A percentile compares a stretch with the other conserved stretches of the same genome.
Evolutionary conservation across 2,888 invertebrate species (phyloP).

Genomic region (Stenodera caucasica): DNA sequence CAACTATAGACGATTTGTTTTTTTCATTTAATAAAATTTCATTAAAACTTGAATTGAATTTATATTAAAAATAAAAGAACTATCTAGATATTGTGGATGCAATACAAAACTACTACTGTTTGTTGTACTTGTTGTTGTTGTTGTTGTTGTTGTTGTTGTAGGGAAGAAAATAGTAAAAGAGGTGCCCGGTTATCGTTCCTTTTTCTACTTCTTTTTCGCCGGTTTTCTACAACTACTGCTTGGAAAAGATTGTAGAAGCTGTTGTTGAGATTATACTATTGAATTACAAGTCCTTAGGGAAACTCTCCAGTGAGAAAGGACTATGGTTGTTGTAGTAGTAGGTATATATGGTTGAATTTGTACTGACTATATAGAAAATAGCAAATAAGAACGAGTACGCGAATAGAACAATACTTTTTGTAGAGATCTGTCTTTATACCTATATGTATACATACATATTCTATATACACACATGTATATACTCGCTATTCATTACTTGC

Average conservation of each 20-base stretch:
- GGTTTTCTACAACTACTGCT: background rate
- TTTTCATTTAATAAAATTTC: background rate
- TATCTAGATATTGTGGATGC: slow-evolving; percentile 1
- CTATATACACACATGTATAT: slow-evolving; percentile 17
- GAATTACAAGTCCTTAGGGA: slow-evolving; percentile 42
- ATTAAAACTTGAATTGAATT: slow-evolving; percentile 7
- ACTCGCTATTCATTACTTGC: slow-evolving; percentile 43
- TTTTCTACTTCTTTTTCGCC: background rate
- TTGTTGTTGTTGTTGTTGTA: background rate
- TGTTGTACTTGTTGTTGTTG: background rate
- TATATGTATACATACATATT: too few species aligned
- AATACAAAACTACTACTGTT: background rate
- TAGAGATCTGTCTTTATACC: too few species aligned
- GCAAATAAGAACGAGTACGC: slow-evolving; percentile 33
- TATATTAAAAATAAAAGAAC: slow-evolving; percentile 3
- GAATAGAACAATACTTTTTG: slow-evolving; percentile 42
- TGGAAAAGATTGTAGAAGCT: slow-evolving; percentile 14
- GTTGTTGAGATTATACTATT: slow-evolving; percentile 43
- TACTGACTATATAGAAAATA: slow-evolving; percentile 19
- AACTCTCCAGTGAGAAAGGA: slow-evolving; percentile 35
- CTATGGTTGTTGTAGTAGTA: slow-evolving; percentile 29
- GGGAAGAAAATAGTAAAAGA: background rate
- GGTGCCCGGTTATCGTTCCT: background rate
- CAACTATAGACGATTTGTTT: background rate
- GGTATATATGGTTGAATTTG: background rate